These are phyloP conservation scores for Podarcis muralis DNA, from an alignment of 2,113 vertebrate genomes.

Conservation along the genomic window DNA sequence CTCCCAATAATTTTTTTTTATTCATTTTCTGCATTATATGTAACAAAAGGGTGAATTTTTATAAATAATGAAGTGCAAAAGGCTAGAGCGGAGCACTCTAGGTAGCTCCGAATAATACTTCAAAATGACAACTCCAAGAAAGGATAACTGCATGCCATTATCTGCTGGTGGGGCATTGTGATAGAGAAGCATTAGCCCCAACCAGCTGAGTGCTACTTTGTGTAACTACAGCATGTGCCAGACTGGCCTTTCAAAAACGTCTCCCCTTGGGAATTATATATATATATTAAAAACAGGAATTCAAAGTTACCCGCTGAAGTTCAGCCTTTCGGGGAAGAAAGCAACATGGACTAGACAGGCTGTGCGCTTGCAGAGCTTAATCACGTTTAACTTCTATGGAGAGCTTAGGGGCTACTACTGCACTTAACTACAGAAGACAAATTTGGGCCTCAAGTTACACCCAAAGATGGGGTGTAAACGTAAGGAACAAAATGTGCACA, in stretches of 20 bases:
- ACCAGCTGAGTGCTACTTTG: slow-evolving; percentile 7
- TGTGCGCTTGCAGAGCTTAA: neutral
- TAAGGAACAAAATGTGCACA: neutral
- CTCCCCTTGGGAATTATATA: neutral
- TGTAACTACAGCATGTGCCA: neutral
- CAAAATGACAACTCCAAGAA: neutral
- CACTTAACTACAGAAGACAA: neutral
- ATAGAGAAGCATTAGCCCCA: neutral
- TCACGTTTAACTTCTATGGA: slow-evolving; percentile 3
- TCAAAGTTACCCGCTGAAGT: neutral
- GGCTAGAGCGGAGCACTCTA: neutral
- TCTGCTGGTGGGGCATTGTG: neutral
- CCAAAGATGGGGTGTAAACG: neutral
- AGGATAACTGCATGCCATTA: slow-evolving; percentile 11
- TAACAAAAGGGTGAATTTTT: neutral
- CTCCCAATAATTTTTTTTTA: neutral
- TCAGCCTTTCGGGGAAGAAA: neutral
- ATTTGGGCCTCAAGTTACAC: neutral
- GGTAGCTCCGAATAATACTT: slow-evolving; percentile 6
- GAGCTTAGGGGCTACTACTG: neutral
- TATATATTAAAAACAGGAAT: neutral
- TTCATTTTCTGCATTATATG: neutral
- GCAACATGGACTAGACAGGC: neutral
- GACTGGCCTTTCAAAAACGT: neutral
- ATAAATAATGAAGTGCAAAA: slow-evolving; percentile 11